Percentiles rank a stretch among this genome's conserved stretches.
phyloP scores from a whole-genome alignment of 1,140 invertebrate genomes.

The Sipha flava region DNA sequence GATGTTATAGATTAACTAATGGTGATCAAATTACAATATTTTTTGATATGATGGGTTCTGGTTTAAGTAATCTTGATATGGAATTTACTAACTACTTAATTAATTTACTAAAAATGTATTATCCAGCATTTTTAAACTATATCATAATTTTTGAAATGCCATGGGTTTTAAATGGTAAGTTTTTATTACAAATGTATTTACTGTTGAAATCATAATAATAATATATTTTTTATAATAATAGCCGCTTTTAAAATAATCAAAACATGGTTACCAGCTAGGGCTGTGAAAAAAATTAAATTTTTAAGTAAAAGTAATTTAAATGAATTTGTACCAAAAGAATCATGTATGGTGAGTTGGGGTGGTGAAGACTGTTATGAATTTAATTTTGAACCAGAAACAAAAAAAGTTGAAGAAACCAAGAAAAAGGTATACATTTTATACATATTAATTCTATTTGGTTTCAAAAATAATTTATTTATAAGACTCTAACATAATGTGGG shows the following conservation, averaged over 20 bases:
- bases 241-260: slow-evolving; percentile 91
- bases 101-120: slow-evolving; percentile 77
- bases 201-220: neutral
- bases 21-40: slow-evolving; percentile 72
- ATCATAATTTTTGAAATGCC: slow-evolving; percentile 91
- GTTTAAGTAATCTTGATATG: slow-evolving; percentile 80
- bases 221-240: slow-evolving; percentile 44
- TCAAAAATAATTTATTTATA: neutral
- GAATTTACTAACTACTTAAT: slow-evolving; percentile 79
- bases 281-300: slow-evolving; percentile 83
- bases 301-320: slow-evolving; percentile 67
- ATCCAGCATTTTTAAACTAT: slow-evolving; percentile 82
- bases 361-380: slow-evolving; percentile 70
- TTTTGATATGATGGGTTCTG: slow-evolving; percentile 81
- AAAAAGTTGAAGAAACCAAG: slow-evolving; percentile 40
- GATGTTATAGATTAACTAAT: slow-evolving; percentile 55
- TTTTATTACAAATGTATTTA: neutral
- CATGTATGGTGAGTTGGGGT: slow-evolving; percentile 72
- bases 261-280: slow-evolving; percentile 75
- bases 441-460: neutral
- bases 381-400: slow-evolving; percentile 57
- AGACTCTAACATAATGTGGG: neutral
- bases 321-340: slow-evolving; percentile 64
- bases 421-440: slow-evolving; percentile 47
- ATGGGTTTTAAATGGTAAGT: slow-evolving; percentile 80